A percentile compares a stretch with the other conserved stretches of the same genome.
Conservation (phyloP, 2,113 vertebrate genomes). For the Ctenomys sociabilis region DNA sequence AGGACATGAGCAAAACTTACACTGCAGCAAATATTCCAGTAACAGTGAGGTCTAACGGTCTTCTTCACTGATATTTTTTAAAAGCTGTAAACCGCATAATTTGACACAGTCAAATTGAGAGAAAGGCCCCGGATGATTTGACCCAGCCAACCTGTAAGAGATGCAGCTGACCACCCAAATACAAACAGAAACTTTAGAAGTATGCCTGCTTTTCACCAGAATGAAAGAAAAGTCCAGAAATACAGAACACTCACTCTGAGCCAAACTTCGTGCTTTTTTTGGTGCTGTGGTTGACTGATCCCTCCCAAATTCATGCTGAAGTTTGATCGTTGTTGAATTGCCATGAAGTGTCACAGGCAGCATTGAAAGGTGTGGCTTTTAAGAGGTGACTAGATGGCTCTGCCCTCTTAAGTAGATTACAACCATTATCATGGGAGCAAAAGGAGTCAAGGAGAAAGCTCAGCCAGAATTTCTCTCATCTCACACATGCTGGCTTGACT, state of each 20-base stretch:
- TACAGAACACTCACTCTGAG: neutral
- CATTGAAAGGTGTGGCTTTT: neutral
- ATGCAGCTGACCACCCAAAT: neutral
- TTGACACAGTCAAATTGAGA: conserved; percentile 40
- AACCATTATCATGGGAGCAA: neutral
- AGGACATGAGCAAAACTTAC: neutral
- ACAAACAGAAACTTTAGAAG: conserved; percentile 38
- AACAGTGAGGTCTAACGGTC: neutral
- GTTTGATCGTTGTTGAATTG: neutral
- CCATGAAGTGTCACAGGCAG: neutral
- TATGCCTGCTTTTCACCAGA: conserved; percentile 39
- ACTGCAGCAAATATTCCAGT: conserved; percentile 45
- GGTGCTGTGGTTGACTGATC: neutral
- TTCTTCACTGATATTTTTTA: neutral
- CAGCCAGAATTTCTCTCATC: neutral
- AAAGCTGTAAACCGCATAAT: conserved; percentile 27
- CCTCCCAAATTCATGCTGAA: neutral
- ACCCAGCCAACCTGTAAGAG: conserved; percentile 31
- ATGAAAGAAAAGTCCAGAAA: conserved; percentile 30
- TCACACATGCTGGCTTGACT: neutral
- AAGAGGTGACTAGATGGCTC: neutral
- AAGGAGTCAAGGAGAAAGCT: neutral
- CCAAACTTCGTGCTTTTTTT: neutral
- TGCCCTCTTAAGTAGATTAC: neutral
- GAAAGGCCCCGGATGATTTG: conserved; percentile 34